A percentile compares a stretch with the other conserved stretches of the same genome.
Evolutionary conservation across 2,888 invertebrate genomes (phyloP).

Genomic region (Spisula solida): DNA sequence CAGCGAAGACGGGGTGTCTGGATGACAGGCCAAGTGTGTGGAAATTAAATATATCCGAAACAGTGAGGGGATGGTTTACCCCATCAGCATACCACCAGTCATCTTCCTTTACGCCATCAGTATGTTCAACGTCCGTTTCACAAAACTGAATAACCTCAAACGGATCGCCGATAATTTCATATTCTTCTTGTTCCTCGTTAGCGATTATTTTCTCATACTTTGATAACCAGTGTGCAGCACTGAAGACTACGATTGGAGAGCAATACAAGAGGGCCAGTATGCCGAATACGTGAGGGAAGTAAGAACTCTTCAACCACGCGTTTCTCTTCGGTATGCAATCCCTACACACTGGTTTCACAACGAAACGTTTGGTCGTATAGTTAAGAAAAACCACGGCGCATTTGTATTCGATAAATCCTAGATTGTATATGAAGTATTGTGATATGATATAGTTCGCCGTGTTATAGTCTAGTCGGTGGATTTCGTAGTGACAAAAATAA

Average conservation of each 20-base stretch:
- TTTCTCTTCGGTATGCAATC: background rate
- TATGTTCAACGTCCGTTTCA: background rate
- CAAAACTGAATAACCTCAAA: background rate
- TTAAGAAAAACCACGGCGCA: slow-evolving; percentile 32
- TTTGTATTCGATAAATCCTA: slow-evolving; percentile 47
- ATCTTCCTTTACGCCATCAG: background rate
- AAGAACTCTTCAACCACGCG: background rate
- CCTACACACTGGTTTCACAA: background rate
- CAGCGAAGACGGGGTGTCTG: background rate
- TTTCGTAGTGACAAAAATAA: slow-evolving; percentile 56
- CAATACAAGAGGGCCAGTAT: slow-evolving; percentile 46
- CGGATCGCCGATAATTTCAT: slow-evolving; percentile 5
- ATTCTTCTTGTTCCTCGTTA: slow-evolving; percentile 11
- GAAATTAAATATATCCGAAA: slow-evolving; percentile 1
- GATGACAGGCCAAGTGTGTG: background rate
- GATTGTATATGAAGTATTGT: slow-evolving; percentile 46
- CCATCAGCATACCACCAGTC: slow-evolving; percentile 32
- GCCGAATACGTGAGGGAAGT: slow-evolving; percentile 49
- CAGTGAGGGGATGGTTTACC: slow-evolving; percentile 13
- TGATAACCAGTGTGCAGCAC: slow-evolving; percentile 33
- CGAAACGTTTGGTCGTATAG: background rate
- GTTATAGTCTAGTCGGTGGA: background rate
- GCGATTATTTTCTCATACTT: slow-evolving; percentile 31
- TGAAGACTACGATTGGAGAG: slow-evolving; percentile 50
- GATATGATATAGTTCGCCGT: slow-evolving; percentile 36